These are phyloP conservation scores for Ennomos fuscantarius DNA, from an alignment of 2,888 invertebrate genomes.

Conservation along the genomic window DNA sequence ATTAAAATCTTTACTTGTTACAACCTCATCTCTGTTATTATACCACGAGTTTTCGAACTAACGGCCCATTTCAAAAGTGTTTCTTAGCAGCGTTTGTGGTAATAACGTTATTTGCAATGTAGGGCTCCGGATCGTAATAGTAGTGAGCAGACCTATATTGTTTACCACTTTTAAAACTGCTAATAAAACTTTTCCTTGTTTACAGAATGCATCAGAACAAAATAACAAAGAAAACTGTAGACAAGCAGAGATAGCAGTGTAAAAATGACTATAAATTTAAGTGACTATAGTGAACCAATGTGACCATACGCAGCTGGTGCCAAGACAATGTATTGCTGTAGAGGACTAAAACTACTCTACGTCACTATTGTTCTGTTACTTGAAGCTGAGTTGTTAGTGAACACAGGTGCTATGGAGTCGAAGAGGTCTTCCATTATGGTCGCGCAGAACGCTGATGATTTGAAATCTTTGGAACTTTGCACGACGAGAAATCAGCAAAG, in stretches of 20 bases:
- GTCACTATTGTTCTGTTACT: slow-evolving; percentile 75
- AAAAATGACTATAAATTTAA: slow-evolving; percentile 82
- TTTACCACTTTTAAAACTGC: no score
- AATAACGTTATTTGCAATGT: no score
- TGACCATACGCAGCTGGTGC: slow-evolving; percentile 71
- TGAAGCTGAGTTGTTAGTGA: slow-evolving; percentile 74
- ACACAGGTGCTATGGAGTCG: slow-evolving; percentile 77
- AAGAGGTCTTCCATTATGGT: slow-evolving; percentile 75
- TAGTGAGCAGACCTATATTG: no score
- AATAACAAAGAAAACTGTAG: slow-evolving; percentile 26
- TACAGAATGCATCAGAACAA: slow-evolving; percentile 59
- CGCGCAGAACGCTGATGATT: slow-evolving; percentile 72
- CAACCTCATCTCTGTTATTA: no score
- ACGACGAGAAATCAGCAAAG: slow-evolving; percentile 76
- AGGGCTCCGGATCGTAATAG: no score
- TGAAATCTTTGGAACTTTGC: slow-evolving; percentile 74
- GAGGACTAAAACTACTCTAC: slow-evolving; percentile 79
- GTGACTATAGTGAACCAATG: slow-evolving; percentile 67
- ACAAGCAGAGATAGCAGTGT: slow-evolving; percentile 59
- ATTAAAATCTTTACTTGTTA: no score
- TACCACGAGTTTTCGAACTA: no score
- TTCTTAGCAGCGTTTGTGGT: no score
- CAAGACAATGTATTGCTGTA: slow-evolving; percentile 83
- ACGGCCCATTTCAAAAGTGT: no score
- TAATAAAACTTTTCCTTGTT: slow-evolving; percentile 47